A percentile compares a stretch with the other conserved stretches of the same genome.
phyloP scores from a whole-genome alignment of 2,113 vertebrate genomes.

The Myrmecophaga tridactyla region DNA sequence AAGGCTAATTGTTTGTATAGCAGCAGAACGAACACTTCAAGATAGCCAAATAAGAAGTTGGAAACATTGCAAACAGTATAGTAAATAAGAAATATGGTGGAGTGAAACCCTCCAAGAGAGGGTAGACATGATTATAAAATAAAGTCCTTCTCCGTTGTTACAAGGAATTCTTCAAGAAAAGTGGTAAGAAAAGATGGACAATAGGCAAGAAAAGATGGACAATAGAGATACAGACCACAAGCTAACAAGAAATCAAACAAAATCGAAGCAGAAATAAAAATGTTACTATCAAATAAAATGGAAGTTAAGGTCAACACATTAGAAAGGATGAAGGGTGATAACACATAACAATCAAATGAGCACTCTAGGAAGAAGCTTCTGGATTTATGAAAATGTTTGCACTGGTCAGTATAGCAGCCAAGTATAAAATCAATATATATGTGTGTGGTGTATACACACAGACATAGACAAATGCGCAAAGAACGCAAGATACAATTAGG shows the following conservation, averaged over 20 bases:
- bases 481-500: rapidly evolving
- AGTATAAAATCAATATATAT: too few relatives aligned
- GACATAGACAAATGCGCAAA: rapidly evolving
- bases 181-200: too few relatives aligned
- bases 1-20: rapidly evolving
- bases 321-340: rapidly evolving
- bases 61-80: rapidly evolving
- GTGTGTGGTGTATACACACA: too few relatives aligned
- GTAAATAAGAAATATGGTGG: rapidly evolving
- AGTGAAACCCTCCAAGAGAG: neutral
- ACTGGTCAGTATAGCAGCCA: neutral
- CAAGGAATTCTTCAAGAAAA: neutral
- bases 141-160: neutral
- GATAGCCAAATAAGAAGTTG: rapidly evolving
- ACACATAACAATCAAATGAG: rapidly evolving
- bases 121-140: too few relatives aligned
- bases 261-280: neutral
- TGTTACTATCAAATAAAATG: too few relatives aligned
- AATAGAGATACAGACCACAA: neutral
- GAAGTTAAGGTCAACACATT: rapidly evolving
- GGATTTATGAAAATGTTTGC: neutral
- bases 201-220: too few relatives aligned
- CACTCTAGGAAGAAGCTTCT: rapidly evolving
- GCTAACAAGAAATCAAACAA: rapidly evolving
- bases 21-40: rapidly evolving